These are phyloP conservation scores for Diplosoma virens DNA, from an alignment of 23 tunicate genomes.

Conservation along the genomic window DNA sequence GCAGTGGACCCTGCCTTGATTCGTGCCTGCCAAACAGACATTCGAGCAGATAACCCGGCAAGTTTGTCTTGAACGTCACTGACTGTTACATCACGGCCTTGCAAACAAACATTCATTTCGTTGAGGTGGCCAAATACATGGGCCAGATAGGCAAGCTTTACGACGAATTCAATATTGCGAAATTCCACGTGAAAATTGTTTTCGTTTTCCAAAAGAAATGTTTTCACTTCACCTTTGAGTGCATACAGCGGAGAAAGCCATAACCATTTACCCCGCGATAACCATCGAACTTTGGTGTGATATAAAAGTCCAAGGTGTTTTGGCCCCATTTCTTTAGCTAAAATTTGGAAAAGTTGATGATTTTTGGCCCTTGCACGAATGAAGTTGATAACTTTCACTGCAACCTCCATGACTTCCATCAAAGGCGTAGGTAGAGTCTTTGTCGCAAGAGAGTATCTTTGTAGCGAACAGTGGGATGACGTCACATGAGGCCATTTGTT, in stretches of 20 bases:
- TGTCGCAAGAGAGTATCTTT: slow-evolving; percentile 23
- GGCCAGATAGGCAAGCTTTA: slow-evolving; percentile 30
- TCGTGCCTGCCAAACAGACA: slow-evolving; percentile 37
- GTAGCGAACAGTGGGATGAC: slow-evolving; percentile 36
- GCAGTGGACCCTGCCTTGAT: slow-evolving; percentile 22
- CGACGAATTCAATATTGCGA: slow-evolving; percentile 4
- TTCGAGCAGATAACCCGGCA: slow-evolving; percentile 45
- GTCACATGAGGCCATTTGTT: slow-evolving; percentile 45
- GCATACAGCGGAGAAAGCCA: slow-evolving; percentile 34
- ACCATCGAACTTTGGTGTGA: too few relatives aligned
- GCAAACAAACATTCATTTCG: slow-evolving; percentile 31
- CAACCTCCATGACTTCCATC: slow-evolving; percentile 41
- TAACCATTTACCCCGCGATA: too few relatives aligned
- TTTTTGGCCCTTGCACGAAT: slow-evolving; percentile 30
- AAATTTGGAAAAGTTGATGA: slow-evolving; percentile 32
- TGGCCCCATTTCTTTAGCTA: slow-evolving; percentile 39
- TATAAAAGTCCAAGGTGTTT: slow-evolving; percentile 1
- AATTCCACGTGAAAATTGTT: slow-evolving; percentile 6
- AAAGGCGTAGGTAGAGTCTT: slow-evolving; percentile 23
- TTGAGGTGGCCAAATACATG: slow-evolving; percentile 40
- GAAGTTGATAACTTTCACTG: slow-evolving; percentile 34
- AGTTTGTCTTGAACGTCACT: slow-evolving; percentile 35
- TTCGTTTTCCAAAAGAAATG: slow-evolving; percentile 31
- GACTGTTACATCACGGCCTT: slow-evolving; percentile 39
- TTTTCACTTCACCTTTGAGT: slow-evolving; percentile 30